These are phyloP conservation scores for Anas bahamensis DNA, from an alignment of 2,797 vertebrate genomes.

Conservation along the genomic window DNA sequence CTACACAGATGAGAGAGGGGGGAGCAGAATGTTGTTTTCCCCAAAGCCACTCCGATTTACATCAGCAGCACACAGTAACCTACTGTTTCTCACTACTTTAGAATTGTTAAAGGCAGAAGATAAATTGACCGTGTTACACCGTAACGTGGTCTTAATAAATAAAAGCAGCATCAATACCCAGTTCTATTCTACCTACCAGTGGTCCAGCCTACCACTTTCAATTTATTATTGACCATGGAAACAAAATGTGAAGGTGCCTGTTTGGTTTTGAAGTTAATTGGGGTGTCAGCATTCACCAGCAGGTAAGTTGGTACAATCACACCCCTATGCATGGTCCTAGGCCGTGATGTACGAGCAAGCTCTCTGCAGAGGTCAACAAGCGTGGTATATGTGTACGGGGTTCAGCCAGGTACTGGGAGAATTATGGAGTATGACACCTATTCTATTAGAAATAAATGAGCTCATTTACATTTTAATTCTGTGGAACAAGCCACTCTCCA, in stretches of 20 bases:
- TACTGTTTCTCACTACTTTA: constrained; percentile 16
- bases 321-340: not conserved
- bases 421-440: not conserved
- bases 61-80: constrained; percentile 2
- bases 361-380: not conserved
- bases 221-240: not conserved
- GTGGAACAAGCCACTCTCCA: not conserved
- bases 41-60: not conserved
- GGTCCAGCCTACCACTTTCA: not conserved
- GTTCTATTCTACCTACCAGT: not conserved
- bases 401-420: not conserved
- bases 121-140: not conserved
- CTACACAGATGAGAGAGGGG: not conserved
- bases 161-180: not conserved
- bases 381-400: not conserved
- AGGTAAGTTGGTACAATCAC: not conserved
- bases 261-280: not conserved
- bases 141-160: not conserved
- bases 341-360: not conserved
- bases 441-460: constrained; percentile 47
- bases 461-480: constrained; percentile 46
- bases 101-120: constrained; percentile 22
- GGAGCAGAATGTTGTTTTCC: not conserved
- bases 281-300: not conserved
- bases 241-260: not conserved